A percentile compares a stretch with the other conserved stretches of the same genome.
These are phyloP conservation scores for Acrocera orbiculus DNA, from an alignment of 2,888 invertebrate species.

Conservation along the genomic window DNA sequence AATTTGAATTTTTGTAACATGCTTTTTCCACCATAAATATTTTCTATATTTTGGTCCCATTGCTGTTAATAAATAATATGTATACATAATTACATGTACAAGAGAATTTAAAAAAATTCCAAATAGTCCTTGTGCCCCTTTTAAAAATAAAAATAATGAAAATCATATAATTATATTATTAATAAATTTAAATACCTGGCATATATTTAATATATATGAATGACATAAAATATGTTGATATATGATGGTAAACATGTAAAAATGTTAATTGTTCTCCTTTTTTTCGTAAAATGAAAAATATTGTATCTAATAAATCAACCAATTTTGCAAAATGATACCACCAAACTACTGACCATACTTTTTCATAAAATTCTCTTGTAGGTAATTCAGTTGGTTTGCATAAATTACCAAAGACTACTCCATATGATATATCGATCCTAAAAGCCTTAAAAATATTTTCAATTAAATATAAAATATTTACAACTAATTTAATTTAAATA, in stretches of 20 bases:
- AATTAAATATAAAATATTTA: neutral
- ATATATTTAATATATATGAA: conserved; percentile 66
- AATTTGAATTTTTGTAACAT: conserved; percentile 35
- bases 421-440: conserved; percentile 33
- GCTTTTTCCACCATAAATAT: conserved; percentile 37
- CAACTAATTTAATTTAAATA: conserved; percentile 10
- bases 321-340: conserved; percentile 67
- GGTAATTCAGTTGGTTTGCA: conserved; percentile 5
- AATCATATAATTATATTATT: neutral
- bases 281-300: conserved; percentile 80
- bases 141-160: conserved; percentile 5
- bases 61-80: conserved; percentile 34
- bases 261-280: conserved; percentile 77
- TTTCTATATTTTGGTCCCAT: conserved; percentile 35
- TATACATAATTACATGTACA: conserved; percentile 37
- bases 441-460: conserved; percentile 31
- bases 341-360: conserved; percentile 39
- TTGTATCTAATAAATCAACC: conserved; percentile 58
- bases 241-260: conserved; percentile 79
- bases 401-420: conserved; percentile 36
- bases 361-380: conserved; percentile 16
- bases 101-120: conserved; percentile 34
- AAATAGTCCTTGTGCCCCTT: conserved; percentile 32
- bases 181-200: conserved; percentile 53
- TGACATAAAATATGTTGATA: conserved; percentile 57